phyloP scores from a whole-genome alignment of 2,797 vertebrate species.

The Smutsia temminckii region DNA sequence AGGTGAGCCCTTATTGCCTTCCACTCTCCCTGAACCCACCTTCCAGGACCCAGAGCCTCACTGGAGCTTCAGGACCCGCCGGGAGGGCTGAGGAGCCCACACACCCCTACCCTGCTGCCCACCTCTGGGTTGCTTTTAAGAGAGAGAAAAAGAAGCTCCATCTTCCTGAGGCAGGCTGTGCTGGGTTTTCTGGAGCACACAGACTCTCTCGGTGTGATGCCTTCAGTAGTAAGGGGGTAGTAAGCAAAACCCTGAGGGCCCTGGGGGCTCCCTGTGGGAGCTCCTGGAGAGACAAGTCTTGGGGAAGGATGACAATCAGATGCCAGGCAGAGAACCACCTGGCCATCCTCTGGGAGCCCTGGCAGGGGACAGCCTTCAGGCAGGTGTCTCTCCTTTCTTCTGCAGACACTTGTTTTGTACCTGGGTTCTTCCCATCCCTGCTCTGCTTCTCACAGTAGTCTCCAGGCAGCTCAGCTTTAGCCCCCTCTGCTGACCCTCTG shows the following conservation, averaged over 20 bases:
- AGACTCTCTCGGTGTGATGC: no score
- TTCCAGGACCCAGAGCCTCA: not conserved
- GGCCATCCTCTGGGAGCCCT: not conserved
- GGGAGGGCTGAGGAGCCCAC: not conserved
- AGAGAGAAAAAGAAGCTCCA: not conserved
- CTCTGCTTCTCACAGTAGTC: not conserved
- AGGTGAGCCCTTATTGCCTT: not conserved
- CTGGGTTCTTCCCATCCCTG: not conserved
- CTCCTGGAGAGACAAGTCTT: no score
- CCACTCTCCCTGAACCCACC: not conserved
- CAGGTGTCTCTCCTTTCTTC: not conserved
- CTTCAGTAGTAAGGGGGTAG: not conserved
- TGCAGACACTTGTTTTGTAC: not conserved
- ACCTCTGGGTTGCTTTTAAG: not conserved
- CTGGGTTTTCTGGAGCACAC: not conserved
- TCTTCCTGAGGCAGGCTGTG: no score
- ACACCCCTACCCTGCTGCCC: rapidly evolving
- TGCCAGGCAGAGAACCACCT: not conserved
- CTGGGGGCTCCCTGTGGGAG: not conserved
- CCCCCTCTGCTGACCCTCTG: not conserved
- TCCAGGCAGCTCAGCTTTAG: not conserved
- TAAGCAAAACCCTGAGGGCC: not conserved
- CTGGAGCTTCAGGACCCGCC: not conserved
- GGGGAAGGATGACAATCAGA: not conserved
- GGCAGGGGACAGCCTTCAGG: not conserved